Evolutionary conservation across 2,797 vertebrate genomes (phyloP).

Genomic region (Mastacembelus armatus): DNA sequence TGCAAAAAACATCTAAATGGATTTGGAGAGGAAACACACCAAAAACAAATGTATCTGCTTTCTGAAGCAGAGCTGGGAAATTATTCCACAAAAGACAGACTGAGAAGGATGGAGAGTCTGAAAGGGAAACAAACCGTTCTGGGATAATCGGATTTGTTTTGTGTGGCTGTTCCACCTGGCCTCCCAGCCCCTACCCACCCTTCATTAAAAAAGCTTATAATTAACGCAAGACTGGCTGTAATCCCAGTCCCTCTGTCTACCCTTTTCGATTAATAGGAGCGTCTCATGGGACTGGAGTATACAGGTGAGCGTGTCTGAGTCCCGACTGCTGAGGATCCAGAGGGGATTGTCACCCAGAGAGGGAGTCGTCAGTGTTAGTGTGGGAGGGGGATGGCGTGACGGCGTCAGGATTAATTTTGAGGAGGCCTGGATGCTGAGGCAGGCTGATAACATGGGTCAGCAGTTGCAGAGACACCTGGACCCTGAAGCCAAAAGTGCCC

Average conservation of each 20-base stretch:
- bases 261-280: slow-evolving; percentile 67
- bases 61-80: slow-evolving; percentile 46
- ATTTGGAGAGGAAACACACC: slow-evolving; percentile 50
- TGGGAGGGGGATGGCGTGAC: slow-evolving; percentile 45
- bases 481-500: slow-evolving; percentile 66
- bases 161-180: slow-evolving; percentile 73
- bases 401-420: slow-evolving; percentile 72
- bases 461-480: slow-evolving; percentile 74
- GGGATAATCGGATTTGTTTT: slow-evolving; percentile 77
- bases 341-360: slow-evolving; percentile 52
- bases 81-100: slow-evolving; percentile 60
- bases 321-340: slow-evolving; percentile 42
- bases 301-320: slow-evolving; percentile 70
- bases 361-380: slow-evolving; percentile 49
- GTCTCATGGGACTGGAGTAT: slow-evolving; percentile 46
- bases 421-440: slow-evolving; percentile 66
- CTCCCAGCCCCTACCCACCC: slow-evolving; percentile 46
- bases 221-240: slow-evolving; percentile 71
- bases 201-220: slow-evolving; percentile 79
- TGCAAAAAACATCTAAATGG: slow-evolving; percentile 53
- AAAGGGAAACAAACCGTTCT: slow-evolving; percentile 55
- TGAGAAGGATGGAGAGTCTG: slow-evolving; percentile 33
- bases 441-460: slow-evolving; percentile 78
- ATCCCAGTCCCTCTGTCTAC: slow-evolving; percentile 64
- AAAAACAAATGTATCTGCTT: slow-evolving; percentile 55